phyloP scores from a whole-genome alignment of 2,797 vertebrate species.

The Anguilla obscura region DNA sequence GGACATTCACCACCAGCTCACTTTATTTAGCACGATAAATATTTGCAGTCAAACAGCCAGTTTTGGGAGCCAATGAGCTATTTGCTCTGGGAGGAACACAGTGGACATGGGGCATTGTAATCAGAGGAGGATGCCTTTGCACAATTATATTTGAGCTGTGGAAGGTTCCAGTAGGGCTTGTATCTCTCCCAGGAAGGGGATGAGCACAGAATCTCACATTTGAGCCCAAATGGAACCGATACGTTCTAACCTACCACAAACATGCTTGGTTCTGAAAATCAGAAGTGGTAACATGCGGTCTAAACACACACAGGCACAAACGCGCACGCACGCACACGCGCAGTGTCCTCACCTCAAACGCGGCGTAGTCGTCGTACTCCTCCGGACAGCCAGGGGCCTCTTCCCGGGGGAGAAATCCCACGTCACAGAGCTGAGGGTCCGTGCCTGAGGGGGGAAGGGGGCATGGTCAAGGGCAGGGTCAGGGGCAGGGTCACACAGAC shows the following conservation, averaged over 20 bases:
- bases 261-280: too few relatives aligned
- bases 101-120: too few relatives aligned
- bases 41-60: background rate
- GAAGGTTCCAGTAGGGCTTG: background rate
- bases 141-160: background rate
- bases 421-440: slow-evolving; percentile 65
- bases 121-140: too few relatives aligned
- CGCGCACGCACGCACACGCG: background rate
- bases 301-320: too few relatives aligned
- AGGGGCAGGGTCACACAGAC: background rate
- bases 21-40: background rate
- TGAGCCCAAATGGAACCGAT: too few relatives aligned
- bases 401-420: slow-evolving; percentile 62
- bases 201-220: background rate
- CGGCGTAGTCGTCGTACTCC: slow-evolving; percentile 77
- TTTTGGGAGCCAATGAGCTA: background rate
- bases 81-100: background rate
- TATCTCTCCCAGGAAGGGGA: background rate
- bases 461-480: too few relatives aligned
- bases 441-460: slow-evolving; percentile 55
- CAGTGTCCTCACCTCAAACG: slow-evolving; percentile 71
- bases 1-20: background rate
- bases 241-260: too few relatives aligned
- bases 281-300: too few relatives aligned
- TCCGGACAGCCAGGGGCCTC: slow-evolving; percentile 65